Base-by-base conservation (phyloP, 2,888 invertebrate species). In the Tenthredo distinguenda region DNA sequence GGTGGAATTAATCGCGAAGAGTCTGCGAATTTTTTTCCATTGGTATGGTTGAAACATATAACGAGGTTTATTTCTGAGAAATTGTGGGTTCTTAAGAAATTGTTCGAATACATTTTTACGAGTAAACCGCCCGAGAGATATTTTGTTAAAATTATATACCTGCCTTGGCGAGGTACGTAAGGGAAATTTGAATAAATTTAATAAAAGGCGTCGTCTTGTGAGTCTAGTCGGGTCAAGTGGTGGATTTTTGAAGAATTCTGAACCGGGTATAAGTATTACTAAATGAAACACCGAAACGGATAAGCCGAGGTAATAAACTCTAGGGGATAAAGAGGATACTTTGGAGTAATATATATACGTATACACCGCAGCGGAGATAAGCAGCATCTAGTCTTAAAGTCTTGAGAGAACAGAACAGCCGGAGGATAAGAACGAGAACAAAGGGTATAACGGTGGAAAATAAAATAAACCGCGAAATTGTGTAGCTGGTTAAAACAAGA, bases 281-380 rank as follows among this genome's bases (percentile, higher is more conserved):
- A 47, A 76, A 76, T 47, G 26, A 21, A 76, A 43, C 9, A 15
- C 10, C 15, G 12, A n/a, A 31, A 47, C 47, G 34, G 34, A 34
- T 79, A 37, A 79, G 79, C n/a, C 58, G 34, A n/a, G 79, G 12
- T 79, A 79, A 79, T 55, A 34, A 79, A 55, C 79, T 55, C 34
- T 58, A 5, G n/a, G 58, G n/a, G 58, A 58, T 34, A 31, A 79
- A 79, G 58, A 79, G 34, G 55, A 9, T 79, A 79, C 79, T 58
- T 55, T 58, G 18, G 7, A 77, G 10, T 10, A 34, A 55, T 31
- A 34, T 31, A 34, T 21, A 26, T 7, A 21, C n/a, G 40, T 77
- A 55, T 55, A 77, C n/a, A 34, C 7, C 77, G 18, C 77, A 40
- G 31, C 55, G 9, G 50, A 77, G 50, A 58, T 77, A 77, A 77